These are phyloP conservation scores for Conomelus anceps DNA, from an alignment of 2,888 invertebrate genomes.

Conservation along the genomic window DNA sequence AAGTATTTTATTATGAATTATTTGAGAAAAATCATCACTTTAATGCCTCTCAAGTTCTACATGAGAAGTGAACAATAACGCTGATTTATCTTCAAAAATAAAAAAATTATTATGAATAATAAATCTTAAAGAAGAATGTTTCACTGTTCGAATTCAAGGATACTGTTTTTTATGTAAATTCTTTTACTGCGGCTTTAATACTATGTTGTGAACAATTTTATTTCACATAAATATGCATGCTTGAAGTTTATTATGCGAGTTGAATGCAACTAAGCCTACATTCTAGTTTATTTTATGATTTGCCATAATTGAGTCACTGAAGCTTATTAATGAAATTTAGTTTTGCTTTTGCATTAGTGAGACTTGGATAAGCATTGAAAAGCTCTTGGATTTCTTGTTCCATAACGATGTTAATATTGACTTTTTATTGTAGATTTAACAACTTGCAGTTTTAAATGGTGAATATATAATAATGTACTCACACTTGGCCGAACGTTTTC, in stretches of 20 bases:
- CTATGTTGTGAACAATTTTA: not conserved
- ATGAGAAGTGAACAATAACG: not conserved
- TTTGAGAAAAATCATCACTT: not conserved
- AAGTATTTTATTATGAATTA: not conserved
- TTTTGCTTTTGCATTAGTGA: no score
- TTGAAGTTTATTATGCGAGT: not conserved
- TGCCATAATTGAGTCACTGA: not conserved
- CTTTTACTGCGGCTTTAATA: not conserved
- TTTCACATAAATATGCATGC: not conserved
- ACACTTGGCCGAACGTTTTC: no score
- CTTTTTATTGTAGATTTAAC: no score
- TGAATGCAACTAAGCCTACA: not conserved
- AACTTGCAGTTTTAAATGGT: no score
- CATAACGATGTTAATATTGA: no score
- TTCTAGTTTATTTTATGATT: not conserved
- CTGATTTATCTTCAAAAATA: not conserved
- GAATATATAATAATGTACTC: no score
- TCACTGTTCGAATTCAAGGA: no score
- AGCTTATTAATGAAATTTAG: not conserved
- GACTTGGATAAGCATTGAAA: no score
- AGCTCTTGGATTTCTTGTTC: not conserved
- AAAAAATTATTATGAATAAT: not conserved
- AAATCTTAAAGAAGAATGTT: no score
- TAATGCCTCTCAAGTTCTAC: not conserved
- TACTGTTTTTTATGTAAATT: not conserved